phyloP scores from a whole-genome alignment of 1,140 invertebrate genomes.

The Drosophila jambulina region DNA sequence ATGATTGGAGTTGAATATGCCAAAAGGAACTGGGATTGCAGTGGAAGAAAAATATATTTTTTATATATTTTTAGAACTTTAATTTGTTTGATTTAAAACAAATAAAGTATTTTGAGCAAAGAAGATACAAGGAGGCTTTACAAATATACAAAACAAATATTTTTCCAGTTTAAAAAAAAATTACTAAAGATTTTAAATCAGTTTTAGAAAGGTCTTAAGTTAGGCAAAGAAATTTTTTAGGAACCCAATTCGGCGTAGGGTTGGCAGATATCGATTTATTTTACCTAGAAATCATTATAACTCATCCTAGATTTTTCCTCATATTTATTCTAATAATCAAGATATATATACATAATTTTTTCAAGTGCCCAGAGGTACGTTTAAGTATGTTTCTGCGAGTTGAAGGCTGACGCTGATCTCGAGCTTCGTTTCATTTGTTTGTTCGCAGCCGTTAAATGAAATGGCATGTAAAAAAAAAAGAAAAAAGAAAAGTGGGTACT shows the following conservation, averaged over 20 bases:
- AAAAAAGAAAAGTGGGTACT: not conserved
- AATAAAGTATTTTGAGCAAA: not conserved
- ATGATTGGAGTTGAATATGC: conserved; percentile 35
- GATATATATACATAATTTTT: conserved; percentile 1
- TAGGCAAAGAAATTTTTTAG: not conserved
- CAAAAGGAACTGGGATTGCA: conserved; percentile 16
- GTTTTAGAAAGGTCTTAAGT: not conserved
- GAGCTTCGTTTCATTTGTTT: conserved; percentile 72
- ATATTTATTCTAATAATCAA: not conserved
- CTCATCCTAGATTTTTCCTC: not conserved
- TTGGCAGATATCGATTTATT: not conserved
- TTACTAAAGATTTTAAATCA: not conserved
- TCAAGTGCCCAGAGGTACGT: conserved; percentile 3
- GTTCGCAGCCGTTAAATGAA: conserved; percentile 80
- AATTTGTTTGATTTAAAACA: fast-evolving
- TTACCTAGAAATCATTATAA: not conserved
- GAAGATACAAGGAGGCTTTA: not conserved
- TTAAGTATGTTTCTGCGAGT: conserved; percentile 33
- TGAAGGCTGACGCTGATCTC: conserved; percentile 33
- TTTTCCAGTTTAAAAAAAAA: not conserved
- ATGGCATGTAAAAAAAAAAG: conserved; percentile 62
- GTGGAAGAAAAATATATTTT: conserved; percentile 1
- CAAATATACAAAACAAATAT: not conserved
- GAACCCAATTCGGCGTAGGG: not conserved
- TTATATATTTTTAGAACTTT: not conserved